Evolutionary conservation across 2,113 vertebrate genomes (phyloP).

Genomic region (Hypocryptadius cinnamomeus): DNA sequence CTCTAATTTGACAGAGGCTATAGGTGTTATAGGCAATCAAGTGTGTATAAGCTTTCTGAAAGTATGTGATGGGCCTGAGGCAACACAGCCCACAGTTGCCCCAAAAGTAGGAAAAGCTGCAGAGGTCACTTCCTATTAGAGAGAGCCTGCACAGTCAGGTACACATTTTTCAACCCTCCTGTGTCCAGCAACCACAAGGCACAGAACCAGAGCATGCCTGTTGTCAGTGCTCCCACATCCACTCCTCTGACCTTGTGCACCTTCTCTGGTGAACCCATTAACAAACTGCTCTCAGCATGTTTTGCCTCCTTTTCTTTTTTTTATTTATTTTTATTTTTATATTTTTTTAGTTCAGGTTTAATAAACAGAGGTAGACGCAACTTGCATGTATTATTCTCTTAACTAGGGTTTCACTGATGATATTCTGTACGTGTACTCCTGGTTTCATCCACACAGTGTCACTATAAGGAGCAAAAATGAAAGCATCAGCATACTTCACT

Average conservation of each 20-base stretch:
- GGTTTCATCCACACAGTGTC: slow-evolving; percentile 74
- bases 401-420: neutral
- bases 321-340: too few species aligned
- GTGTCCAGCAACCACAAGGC: neutral
- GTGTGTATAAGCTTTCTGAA: neutral
- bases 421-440: slow-evolving; percentile 53
- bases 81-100: neutral
- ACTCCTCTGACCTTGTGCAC: fast-evolving
- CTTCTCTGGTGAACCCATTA: neutral
- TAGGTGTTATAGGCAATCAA: neutral
- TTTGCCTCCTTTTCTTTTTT: neutral
- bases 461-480: slow-evolving; percentile 67
- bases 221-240: neutral
- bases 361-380: neutral
- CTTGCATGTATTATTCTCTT: neutral
- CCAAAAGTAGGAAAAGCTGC: neutral
- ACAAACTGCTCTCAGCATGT: neutral
- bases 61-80: neutral
- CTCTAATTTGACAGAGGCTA: neutral
- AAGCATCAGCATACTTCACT: slow-evolving; percentile 25
- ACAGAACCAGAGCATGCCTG: neutral
- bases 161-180: neutral
- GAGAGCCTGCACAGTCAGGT: neutral
- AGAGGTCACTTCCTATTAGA: neutral
- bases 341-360: neutral